Conservation (phyloP, 2,113 vertebrate genomes). For the Stigmatopora argus region DNA sequence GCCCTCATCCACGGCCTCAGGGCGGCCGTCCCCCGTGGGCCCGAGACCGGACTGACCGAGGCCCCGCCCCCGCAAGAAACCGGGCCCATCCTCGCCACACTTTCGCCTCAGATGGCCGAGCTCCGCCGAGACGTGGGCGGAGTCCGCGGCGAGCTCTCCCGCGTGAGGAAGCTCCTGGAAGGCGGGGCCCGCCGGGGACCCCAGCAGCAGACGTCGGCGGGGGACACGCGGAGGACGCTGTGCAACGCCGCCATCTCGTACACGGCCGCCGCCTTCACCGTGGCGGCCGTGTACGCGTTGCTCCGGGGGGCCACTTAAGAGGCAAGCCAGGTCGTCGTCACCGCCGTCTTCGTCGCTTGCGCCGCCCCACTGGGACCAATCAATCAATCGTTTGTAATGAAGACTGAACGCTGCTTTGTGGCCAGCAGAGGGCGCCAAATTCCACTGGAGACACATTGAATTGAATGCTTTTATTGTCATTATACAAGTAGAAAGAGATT, state of each 20-base stretch:
- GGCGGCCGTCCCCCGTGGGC: neutral
- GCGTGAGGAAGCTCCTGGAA: conserved; percentile 54
- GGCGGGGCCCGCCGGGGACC: neutral
- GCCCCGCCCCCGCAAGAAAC: conserved; percentile 20
- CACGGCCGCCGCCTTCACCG: conserved; percentile 68
- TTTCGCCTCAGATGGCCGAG: conserved; percentile 31
- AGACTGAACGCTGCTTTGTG: neutral
- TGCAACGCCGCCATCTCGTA: conserved; percentile 79
- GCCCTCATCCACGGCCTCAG: conserved; percentile 73
- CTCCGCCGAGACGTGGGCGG: conserved; percentile 33
- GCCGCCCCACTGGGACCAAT: neutral
- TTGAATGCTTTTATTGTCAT: too few species aligned
- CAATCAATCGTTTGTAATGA: neutral
- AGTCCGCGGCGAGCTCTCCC: conserved; percentile 19
- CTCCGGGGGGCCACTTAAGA: conserved; percentile 64
- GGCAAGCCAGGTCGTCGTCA: too few species aligned
- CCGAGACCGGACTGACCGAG: neutral
- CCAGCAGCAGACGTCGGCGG: conserved; percentile 43
- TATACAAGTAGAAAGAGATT: too few species aligned
- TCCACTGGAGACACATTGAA: neutral
- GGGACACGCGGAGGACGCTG: conserved; percentile 72
- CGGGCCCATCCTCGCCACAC: conserved; percentile 42
- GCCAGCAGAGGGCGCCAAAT: neutral
- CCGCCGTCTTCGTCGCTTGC: too few species aligned
- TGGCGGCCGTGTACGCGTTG: conserved; percentile 83